These are phyloP conservation scores for Hippocampus mohnikei DNA, from an alignment of 2,113 vertebrate species.

Conservation along the genomic window DNA sequence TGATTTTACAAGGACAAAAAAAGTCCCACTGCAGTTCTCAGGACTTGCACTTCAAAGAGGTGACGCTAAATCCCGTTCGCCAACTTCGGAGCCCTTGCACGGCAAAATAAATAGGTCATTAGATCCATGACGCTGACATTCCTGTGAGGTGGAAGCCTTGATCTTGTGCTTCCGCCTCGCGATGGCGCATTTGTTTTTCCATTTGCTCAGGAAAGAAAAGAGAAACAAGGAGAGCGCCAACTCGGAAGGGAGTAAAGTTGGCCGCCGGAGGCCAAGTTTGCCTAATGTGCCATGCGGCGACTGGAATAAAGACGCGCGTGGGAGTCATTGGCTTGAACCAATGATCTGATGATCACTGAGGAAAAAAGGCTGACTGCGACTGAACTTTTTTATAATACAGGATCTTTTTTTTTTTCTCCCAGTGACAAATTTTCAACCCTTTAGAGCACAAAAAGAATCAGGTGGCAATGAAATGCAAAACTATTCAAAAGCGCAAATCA, in stretches of 20 bases:
- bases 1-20: constrained; percentile 35
- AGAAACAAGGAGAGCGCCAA: constrained; percentile 40
- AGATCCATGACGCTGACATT: constrained; percentile 70
- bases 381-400: constrained; percentile 48
- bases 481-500: not conserved
- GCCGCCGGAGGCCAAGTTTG: constrained; percentile 71
- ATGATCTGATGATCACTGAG: constrained; percentile 64
- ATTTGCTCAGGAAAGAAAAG: constrained; percentile 62
- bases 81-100: not conserved
- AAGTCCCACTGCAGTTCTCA: constrained; percentile 45
- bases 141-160: constrained; percentile 70
- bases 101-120: constrained; percentile 66
- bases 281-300: constrained; percentile 78
- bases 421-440: constrained; percentile 7
- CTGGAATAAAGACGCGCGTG: constrained; percentile 74
- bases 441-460: constrained; percentile 15
- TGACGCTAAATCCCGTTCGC: not conserved
- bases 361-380: constrained; percentile 65
- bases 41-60: not conserved
- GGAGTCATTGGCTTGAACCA: constrained; percentile 71
- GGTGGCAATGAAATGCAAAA: not conserved
- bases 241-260: constrained; percentile 66
- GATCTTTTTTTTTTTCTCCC: not conserved
- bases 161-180: constrained; percentile 63
- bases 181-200: constrained; percentile 80